phyloP scores from a whole-genome alignment of 2,113 vertebrate species.

The Psettodes erumei region DNA sequence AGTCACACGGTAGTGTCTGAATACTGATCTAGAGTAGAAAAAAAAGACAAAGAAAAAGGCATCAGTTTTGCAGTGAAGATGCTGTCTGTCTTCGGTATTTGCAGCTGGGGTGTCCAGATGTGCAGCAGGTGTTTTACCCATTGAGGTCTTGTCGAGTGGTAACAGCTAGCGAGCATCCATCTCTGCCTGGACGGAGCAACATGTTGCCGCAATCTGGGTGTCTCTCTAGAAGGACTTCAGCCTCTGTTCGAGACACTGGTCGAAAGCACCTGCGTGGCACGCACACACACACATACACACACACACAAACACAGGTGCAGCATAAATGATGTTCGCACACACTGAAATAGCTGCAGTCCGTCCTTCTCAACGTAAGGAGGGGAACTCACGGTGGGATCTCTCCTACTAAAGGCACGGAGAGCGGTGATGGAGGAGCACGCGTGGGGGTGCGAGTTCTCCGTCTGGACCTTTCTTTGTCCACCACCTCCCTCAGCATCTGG shows the following conservation, averaged over 20 bases:
- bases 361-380: not conserved
- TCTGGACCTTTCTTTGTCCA: slow-evolving; percentile 84
- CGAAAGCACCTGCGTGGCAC: slow-evolving; percentile 84
- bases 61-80: not conserved
- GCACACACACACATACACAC: slow-evolving; percentile 25
- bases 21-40: slow-evolving; percentile 64
- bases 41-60: slow-evolving; percentile 1
- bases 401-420: slow-evolving; percentile 80
- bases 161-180: slow-evolving; percentile 83
- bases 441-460: slow-evolving; percentile 77
- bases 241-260: slow-evolving; percentile 87
- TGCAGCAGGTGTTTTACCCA: slow-evolving; percentile 76
- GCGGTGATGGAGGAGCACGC: slow-evolving; percentile 76
- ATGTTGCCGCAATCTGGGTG: slow-evolving; percentile 87
- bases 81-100: not conserved
- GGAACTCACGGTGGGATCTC: slow-evolving; percentile 83
- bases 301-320: slow-evolving; percentile 23
- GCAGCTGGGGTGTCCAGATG: not conserved
- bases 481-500: slow-evolving; percentile 86
- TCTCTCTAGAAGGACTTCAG: slow-evolving; percentile 86
- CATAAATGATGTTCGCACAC: not conserved
- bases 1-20: slow-evolving; percentile 89
- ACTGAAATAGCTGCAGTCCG: not conserved
- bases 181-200: slow-evolving; percentile 86
- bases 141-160: slow-evolving; percentile 85